These are phyloP conservation scores for Camelus dromedarius DNA, from an alignment of 2,113 vertebrate genomes.

Conservation along the genomic window DNA sequence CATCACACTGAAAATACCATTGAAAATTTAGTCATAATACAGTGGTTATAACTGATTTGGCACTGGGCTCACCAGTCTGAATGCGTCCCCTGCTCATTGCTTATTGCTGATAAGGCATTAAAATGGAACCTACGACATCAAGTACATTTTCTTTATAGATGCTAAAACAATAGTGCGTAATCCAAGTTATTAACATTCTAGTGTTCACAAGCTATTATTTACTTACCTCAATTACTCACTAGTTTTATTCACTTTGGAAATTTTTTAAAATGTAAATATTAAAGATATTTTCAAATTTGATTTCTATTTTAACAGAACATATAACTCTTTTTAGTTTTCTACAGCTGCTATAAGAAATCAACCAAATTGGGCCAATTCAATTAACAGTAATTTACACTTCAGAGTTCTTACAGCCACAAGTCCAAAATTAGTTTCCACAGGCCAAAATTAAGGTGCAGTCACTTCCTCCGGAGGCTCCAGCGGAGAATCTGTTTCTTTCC, in stretches of 20 bases:
- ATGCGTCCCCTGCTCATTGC: not conserved
- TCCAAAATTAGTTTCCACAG: not conserved
- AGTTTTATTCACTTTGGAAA: not conserved
- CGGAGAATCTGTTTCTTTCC: not conserved
- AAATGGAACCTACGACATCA: not conserved
- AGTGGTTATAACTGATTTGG: too few relatives aligned
- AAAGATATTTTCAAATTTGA: not conserved
- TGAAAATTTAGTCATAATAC: too few relatives aligned
- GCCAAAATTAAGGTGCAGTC: not conserved
- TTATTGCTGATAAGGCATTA: not conserved
- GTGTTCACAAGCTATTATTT: not conserved
- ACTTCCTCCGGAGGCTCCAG: not conserved
- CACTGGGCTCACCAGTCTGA: not conserved
- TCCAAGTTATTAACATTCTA: not conserved
- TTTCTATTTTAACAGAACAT: not conserved
- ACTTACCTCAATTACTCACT: not conserved
- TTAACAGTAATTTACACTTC: not conserved
- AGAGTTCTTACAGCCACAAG: not conserved
- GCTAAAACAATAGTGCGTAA: not conserved
- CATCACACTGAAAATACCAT: not conserved
- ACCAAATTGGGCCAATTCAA: not conserved
- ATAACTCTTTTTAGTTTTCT: not conserved
- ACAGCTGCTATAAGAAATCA: not conserved
- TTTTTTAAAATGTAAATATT: not conserved
- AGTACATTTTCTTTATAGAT: not conserved